Percentiles rank a stretch among this genome's conserved stretches.
These are phyloP conservation scores for Puma concolor DNA, from an alignment of 2,113 vertebrate species.

Conservation along the genomic window DNA sequence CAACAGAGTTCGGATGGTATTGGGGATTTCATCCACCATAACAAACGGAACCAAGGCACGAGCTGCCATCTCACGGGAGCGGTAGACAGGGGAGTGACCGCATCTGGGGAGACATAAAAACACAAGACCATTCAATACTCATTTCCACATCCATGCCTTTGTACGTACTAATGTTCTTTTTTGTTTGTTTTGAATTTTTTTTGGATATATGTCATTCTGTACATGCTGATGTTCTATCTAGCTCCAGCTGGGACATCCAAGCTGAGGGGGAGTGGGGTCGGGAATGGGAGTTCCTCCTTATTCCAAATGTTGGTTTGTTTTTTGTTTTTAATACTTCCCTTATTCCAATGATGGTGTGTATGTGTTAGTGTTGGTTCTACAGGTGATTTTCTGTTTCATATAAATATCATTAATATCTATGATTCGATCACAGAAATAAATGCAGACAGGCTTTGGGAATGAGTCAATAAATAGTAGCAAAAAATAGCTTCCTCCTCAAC, in stretches of 20 bases:
- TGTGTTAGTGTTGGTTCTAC: not conserved
- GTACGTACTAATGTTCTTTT: not conserved
- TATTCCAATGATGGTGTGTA: not conserved
- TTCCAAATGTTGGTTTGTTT: not conserved
- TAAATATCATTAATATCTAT: slow-evolving; percentile 12
- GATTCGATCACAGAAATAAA: slow-evolving; percentile 13
- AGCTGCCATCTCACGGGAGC: slow-evolving; percentile 94
- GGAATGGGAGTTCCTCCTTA: not conserved
- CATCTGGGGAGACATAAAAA: slow-evolving; percentile 87
- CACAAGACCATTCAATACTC: not conserved
- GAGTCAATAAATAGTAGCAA: slow-evolving; percentile 13
- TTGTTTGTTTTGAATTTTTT: too few species aligned
- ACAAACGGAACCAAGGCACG: slow-evolving; percentile 95
- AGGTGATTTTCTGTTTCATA: not conserved
- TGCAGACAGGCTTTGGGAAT: not conserved
- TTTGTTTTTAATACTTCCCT: not conserved
- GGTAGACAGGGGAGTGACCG: slow-evolving; percentile 90
- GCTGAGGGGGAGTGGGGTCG: not conserved
- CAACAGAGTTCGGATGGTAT: slow-evolving; percentile 86
- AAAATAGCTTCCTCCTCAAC: slow-evolving; percentile 20
- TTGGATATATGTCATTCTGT: too few species aligned
- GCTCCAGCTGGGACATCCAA: not conserved
- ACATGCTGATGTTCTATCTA: not conserved
- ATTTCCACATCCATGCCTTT: not conserved
- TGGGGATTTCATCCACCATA: slow-evolving; percentile 87